A percentile compares a stretch with the other conserved stretches of the same genome.
These are phyloP conservation scores for Chaunax sp. DNA, from an alignment of 2,797 vertebrate species.

Conservation along the genomic window DNA sequence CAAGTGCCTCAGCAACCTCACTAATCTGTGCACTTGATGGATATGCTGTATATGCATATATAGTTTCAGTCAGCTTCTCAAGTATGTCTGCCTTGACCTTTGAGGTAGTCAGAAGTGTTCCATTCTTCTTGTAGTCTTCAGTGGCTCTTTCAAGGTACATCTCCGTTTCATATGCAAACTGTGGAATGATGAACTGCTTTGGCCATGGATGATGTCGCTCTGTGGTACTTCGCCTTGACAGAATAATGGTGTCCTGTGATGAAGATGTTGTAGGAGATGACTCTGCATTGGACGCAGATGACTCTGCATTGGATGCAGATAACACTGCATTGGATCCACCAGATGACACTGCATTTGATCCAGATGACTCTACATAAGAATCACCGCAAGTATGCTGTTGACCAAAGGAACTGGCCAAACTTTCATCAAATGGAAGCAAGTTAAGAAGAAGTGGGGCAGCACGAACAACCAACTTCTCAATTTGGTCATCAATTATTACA, in stretches of 20 bases:
- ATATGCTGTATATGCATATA: conserved; percentile 54
- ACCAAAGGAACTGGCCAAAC: conserved; percentile 1
- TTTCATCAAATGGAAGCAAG: conserved; percentile 5
- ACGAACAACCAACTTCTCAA: conserved; percentile 45
- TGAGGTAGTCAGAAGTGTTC: conserved; percentile 24
- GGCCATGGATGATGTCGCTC: conserved; percentile 28
- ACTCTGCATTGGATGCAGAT: too few relatives aligned
- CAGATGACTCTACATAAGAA: too few relatives aligned
- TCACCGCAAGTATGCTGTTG: conserved; percentile 18
- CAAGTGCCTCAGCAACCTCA: conserved; percentile 43
- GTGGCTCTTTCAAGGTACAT: conserved; percentile 37
- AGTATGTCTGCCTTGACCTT: conserved; percentile 37
- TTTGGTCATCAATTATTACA: conserved; percentile 46
- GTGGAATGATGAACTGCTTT: too few relatives aligned
- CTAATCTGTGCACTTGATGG: conserved; percentile 40
- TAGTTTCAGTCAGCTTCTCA: conserved; percentile 37
- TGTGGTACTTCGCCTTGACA: not conserved
- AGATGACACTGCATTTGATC: too few relatives aligned
- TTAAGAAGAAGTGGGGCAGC: conserved; percentile 16
- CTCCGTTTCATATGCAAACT: conserved; percentile 50
- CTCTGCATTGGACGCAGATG: conserved; percentile 19
- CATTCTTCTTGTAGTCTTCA: conserved; percentile 43
- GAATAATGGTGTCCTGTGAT: conserved; percentile 21
- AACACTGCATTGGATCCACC: too few relatives aligned
- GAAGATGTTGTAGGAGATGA: conserved; percentile 12